phyloP scores from a whole-genome alignment of 1,140 invertebrate species.

The Mactra quadrangularis region DNA sequence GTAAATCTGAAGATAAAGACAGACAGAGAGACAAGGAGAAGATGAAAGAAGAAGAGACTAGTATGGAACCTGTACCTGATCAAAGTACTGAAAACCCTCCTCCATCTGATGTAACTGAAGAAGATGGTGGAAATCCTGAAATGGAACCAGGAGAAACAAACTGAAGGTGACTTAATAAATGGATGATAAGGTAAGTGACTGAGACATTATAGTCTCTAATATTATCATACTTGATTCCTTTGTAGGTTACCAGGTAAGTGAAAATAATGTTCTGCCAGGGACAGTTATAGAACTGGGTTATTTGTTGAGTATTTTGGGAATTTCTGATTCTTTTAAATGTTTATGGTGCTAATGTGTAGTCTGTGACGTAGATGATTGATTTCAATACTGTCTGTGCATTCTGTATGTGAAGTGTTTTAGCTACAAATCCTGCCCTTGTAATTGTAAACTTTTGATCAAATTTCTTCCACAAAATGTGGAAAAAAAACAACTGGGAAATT shows the following conservation, averaged over 20 bases:
- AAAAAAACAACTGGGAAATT: too few relatives aligned
- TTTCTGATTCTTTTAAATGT: conserved; percentile 12
- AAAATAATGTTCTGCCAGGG: background rate
- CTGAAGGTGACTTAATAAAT: conserved; percentile 55
- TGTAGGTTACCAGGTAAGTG: conserved; percentile 59
- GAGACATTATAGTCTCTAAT: background rate
- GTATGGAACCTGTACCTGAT: background rate
- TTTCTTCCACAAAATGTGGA: too few relatives aligned
- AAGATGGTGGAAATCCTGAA: conserved; percentile 6
- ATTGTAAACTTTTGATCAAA: too few relatives aligned
- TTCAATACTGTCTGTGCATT: too few relatives aligned
- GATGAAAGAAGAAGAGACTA: background rate
- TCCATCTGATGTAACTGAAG: background rate
- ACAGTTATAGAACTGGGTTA: background rate
- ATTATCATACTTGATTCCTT: conserved; percentile 5
- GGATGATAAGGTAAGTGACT: conserved; percentile 48
- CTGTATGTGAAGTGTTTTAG: too few relatives aligned
- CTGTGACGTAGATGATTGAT: too few relatives aligned
- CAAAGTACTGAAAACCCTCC: background rate
- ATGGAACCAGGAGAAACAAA: conserved; percentile 43
- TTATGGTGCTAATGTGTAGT: background rate
- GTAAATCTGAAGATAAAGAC: conserved; percentile 33
- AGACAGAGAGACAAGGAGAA: background rate
- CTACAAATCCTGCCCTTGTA: too few relatives aligned
- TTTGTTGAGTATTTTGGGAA: conserved; percentile 16